Percentiles rank a stretch among this genome's conserved stretches.
Evolutionary conservation across 2,797 vertebrate species (phyloP).

Genomic region (Glyptemys insculpta): DNA sequence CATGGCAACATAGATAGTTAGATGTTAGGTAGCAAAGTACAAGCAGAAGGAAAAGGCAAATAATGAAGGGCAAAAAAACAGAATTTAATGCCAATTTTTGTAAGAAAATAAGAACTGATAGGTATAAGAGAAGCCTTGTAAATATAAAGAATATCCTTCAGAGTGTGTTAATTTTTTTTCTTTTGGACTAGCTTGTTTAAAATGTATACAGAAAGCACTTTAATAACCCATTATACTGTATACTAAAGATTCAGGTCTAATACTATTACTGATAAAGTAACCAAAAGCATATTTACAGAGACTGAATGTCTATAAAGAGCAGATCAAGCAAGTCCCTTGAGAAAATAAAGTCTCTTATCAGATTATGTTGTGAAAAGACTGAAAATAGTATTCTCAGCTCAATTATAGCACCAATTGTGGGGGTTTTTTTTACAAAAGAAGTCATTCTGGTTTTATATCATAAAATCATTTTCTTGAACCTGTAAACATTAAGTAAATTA

Average conservation of each 20-base stretch:
- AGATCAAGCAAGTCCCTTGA: constrained; percentile 78
- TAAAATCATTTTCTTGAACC: constrained; percentile 73
- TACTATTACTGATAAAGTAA: constrained; percentile 79
- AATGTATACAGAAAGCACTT: constrained; percentile 57
- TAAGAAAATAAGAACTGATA: constrained; percentile 25
- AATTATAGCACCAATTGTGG: constrained; percentile 67
- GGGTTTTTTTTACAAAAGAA: constrained; percentile 73
- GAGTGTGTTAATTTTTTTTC: constrained; percentile 47
- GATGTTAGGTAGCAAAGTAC: constrained; percentile 56
- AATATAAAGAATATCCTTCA: constrained; percentile 36
- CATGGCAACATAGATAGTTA: constrained; percentile 68
- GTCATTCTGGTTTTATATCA: constrained; percentile 63
- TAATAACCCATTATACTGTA: constrained; percentile 62
- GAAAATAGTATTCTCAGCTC: constrained; percentile 67
- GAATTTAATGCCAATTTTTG: constrained; percentile 39
- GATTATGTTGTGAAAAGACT: constrained; percentile 76
- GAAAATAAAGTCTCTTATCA: constrained; percentile 76
- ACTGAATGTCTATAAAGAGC: constrained; percentile 77
- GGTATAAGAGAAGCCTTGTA: constrained; percentile 21
- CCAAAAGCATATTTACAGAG: constrained; percentile 81
- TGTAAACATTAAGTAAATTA: constrained; percentile 77
- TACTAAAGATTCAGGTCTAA: constrained; percentile 74
- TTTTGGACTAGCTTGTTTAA: constrained; percentile 61
- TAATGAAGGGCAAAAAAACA: neutral
- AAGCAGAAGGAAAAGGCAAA: constrained; percentile 58